Percentiles rank a stretch among this genome's conserved stretches.
These are phyloP conservation scores for Drosophila cracens DNA, from an alignment of 2,888 invertebrate genomes.

Conservation along the genomic window DNA sequence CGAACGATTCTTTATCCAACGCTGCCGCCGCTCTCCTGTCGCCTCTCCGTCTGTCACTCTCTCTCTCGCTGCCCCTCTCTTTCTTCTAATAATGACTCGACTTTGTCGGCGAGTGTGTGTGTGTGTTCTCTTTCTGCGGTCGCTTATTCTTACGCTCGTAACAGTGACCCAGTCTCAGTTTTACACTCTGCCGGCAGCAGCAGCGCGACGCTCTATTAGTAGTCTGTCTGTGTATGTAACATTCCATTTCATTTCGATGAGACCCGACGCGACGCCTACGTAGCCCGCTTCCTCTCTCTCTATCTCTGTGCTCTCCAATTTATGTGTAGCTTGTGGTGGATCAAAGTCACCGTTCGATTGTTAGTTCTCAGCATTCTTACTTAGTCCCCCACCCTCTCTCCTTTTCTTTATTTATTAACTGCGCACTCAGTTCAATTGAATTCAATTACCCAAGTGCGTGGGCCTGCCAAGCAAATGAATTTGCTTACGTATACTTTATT, in stretches of 20 bases:
- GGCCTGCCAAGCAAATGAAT: slow-evolving; percentile 71
- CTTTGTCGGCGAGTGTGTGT: slow-evolving; percentile 20
- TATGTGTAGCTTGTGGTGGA: slow-evolving; percentile 35
- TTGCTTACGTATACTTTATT: slow-evolving; percentile 77
- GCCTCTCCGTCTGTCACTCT: neutral
- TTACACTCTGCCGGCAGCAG: slow-evolving; percentile 12
- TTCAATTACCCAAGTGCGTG: slow-evolving; percentile 74
- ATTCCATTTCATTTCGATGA: slow-evolving; percentile 66
- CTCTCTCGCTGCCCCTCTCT: slow-evolving; percentile 2
- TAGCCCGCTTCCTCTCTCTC: slow-evolving; percentile 17
- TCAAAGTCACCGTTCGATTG: slow-evolving; percentile 53
- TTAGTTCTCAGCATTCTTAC: slow-evolving; percentile 19
- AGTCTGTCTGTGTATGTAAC: slow-evolving; percentile 19
- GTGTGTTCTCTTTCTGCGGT: slow-evolving; percentile 26
- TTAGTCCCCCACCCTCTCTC: neutral
- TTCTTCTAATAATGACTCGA: slow-evolving; percentile 54
- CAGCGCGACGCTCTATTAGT: slow-evolving; percentile 15
- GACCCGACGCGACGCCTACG: slow-evolving; percentile 60
- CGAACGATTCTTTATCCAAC: slow-evolving; percentile 62
- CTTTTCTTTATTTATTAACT: slow-evolving; percentile 36
- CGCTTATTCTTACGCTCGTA: slow-evolving; percentile 74
- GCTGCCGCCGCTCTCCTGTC: slow-evolving; percentile 17
- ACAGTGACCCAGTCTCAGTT: slow-evolving; percentile 83
- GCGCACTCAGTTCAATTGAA: slow-evolving; percentile 73
- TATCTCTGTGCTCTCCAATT: slow-evolving; percentile 18